These are phyloP conservation scores for Papilio protenor DNA, from an alignment of 2,888 invertebrate species.

Conservation along the genomic window DNA sequence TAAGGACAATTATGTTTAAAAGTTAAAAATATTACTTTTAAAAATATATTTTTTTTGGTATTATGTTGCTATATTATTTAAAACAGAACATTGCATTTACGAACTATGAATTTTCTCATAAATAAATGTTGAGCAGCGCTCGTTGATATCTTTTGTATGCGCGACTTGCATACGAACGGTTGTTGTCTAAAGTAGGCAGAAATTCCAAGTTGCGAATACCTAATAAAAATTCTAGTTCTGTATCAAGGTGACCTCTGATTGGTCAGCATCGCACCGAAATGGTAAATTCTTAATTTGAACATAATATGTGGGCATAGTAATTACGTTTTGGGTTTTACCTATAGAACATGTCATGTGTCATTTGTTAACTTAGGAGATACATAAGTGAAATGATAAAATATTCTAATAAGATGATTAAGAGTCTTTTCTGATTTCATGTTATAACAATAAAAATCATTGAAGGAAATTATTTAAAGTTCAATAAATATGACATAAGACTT, in stretches of 20 bases:
- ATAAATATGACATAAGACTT: conserved; percentile 20
- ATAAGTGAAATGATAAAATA: background rate
- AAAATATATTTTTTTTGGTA: background rate
- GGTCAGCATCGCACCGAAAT: conserved; percentile 39
- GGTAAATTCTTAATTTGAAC: conserved; percentile 40
- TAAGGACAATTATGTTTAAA: background rate
- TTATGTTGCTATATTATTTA: background rate
- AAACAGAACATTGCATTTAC: background rate
- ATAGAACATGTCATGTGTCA: background rate
- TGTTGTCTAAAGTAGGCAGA: conserved; percentile 43
- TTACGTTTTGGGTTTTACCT: conserved; percentile 23
- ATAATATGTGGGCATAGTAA: conserved; percentile 35
- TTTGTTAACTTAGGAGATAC: background rate
- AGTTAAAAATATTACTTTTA: background rate
- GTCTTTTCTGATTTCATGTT: background rate
- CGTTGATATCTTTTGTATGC: conserved; percentile 79
- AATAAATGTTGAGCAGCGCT: conserved; percentile 47
- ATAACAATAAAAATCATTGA: background rate
- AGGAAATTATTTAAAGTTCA: conserved; percentile 1
- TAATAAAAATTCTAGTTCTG: conserved; percentile 46
- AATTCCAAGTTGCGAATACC: conserved; percentile 43
- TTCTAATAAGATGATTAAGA: background rate
- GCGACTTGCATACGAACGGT: conserved; percentile 39
- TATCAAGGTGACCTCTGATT: conserved; percentile 42
- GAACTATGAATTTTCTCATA: conserved; percentile 38